Percentiles rank a stretch among this genome's conserved stretches.
Conservation (phyloP, 2,888 invertebrate species). For the Chouioia cunea region DNA sequence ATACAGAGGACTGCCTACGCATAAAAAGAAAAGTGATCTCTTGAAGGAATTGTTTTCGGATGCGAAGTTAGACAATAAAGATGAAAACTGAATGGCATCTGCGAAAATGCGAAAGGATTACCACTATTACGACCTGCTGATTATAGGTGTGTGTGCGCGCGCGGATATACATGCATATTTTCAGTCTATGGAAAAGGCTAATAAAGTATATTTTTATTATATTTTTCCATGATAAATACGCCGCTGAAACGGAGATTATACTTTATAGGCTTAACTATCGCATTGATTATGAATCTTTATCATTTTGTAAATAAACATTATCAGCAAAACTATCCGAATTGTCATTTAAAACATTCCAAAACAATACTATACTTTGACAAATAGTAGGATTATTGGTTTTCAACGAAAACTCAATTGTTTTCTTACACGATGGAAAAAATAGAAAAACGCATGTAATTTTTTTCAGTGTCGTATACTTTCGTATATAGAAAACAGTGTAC, state of each 20-base stretch:
- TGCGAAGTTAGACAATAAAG: constrained; percentile 52
- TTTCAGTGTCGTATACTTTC: constrained; percentile 24
- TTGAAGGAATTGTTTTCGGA: constrained; percentile 60
- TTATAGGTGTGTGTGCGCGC: neutral
- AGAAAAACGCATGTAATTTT: constrained; percentile 3
- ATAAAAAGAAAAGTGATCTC: constrained; percentile 60
- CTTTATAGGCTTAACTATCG: constrained; percentile 4
- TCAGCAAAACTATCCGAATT: neutral
- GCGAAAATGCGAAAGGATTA: neutral
- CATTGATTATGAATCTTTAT: constrained; percentile 3
- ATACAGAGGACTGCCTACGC: constrained; percentile 60
- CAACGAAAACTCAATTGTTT: constrained; percentile 39
- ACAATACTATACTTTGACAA: too few relatives aligned
- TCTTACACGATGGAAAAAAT: too few relatives aligned
- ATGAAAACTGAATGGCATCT: too few relatives aligned
- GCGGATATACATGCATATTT: constrained; percentile 30
- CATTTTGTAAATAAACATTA: constrained; percentile 41
- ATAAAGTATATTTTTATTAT: constrained; percentile 44
- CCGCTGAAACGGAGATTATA: constrained; percentile 7
- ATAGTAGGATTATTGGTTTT: too few relatives aligned
- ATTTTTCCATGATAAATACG: constrained; percentile 39
- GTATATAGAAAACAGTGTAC: constrained; percentile 40
- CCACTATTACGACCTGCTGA: constrained; percentile 42
- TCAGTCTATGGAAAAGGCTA: constrained; percentile 34
- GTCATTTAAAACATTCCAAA: neutral